These are phyloP conservation scores for Ascaphus truei DNA, from an alignment of 2,113 vertebrate species.

Conservation along the genomic window DNA sequence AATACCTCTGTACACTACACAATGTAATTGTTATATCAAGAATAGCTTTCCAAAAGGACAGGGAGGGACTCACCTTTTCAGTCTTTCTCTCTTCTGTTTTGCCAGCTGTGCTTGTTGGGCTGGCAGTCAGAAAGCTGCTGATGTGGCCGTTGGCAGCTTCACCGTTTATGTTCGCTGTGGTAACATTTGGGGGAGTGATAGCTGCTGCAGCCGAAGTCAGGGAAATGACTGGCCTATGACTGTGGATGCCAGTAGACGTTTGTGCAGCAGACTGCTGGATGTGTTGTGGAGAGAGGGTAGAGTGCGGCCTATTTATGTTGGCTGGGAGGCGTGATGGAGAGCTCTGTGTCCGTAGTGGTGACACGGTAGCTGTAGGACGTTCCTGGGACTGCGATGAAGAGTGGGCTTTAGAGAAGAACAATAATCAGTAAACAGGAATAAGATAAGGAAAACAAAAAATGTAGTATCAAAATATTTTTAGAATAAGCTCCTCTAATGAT, in stretches of 20 bases:
- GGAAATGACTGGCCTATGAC: constrained; percentile 69
- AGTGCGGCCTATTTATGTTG: constrained; percentile 70
- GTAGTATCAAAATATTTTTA: no score
- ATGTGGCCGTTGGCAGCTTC: constrained; percentile 52
- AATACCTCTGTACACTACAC: no score
- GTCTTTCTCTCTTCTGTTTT: constrained; percentile 77
- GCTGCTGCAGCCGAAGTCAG: constrained; percentile 73
- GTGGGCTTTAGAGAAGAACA: constrained; percentile 60
- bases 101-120: constrained; percentile 54
- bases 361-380: constrained; percentile 75
- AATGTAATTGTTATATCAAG: no score
- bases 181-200: constrained; percentile 87
- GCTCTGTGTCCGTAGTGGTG: constrained; percentile 78
- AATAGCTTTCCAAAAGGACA: no score
- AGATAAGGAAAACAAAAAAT: not conserved
- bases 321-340: constrained; percentile 80
- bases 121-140: constrained; percentile 54
- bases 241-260: constrained; percentile 49
- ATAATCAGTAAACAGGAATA: not conserved
- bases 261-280: constrained; percentile 56
- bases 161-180: constrained; percentile 73
- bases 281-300: constrained; percentile 74
- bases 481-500: no score
- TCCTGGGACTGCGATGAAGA: constrained; percentile 72
- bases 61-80: constrained; percentile 85